Evolutionary conservation across 2,113 vertebrate species (phyloP).

Genomic region (Steatornis caripensis): DNA sequence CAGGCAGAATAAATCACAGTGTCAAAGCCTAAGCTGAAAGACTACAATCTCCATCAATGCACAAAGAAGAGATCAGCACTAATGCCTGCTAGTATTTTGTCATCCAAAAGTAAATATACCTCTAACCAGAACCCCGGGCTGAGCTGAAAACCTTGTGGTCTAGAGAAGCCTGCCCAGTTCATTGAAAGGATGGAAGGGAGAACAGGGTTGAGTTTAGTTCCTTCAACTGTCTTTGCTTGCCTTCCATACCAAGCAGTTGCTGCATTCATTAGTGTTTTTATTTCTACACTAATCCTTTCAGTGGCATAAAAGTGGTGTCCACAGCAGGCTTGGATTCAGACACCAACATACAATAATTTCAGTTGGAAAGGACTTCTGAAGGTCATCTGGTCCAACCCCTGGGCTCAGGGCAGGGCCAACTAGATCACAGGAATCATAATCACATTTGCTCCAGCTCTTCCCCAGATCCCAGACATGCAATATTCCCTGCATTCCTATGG

Average conservation of each 20-base stretch:
- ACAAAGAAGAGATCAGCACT: not conserved
- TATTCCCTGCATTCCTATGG: not conserved
- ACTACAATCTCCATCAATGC: not conserved
- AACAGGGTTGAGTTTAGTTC: not conserved
- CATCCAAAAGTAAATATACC: not conserved
- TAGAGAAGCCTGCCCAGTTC: not conserved
- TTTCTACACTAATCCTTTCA: not conserved
- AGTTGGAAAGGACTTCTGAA: conserved; percentile 22
- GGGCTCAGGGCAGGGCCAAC: not conserved
- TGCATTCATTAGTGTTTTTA: not conserved
- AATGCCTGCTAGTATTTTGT: not conserved
- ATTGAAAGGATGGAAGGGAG: not conserved
- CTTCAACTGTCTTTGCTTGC: not conserved
- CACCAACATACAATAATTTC: not conserved
- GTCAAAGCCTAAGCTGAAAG: not conserved
- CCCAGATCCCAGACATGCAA: not conserved
- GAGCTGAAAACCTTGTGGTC: not conserved
- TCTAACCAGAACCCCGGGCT: not conserved
- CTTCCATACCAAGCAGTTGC: not conserved
- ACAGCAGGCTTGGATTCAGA: not conserved
- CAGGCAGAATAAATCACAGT: not conserved
- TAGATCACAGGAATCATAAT: not conserved
- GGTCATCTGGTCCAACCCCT: not conserved
- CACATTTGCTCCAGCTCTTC: not conserved
- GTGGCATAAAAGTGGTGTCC: not conserved